Conservation (phyloP, 2,888 invertebrate species). For the Taphrorychus bicolor region DNA sequence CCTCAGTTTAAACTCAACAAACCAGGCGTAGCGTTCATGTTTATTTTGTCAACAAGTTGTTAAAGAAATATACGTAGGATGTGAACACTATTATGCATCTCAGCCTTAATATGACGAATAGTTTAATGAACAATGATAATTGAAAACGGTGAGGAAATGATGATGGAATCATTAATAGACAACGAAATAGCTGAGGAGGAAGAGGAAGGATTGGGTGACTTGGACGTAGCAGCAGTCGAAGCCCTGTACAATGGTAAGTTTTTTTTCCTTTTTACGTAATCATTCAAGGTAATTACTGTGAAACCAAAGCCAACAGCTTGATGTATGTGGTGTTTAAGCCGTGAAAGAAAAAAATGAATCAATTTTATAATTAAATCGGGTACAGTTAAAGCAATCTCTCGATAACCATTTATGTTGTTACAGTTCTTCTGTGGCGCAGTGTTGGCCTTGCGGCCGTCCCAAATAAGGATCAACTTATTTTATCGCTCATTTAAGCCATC, state of each 20-base stretch:
- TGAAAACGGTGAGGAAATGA: slow-evolving; percentile 24
- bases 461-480: slow-evolving; percentile 19
- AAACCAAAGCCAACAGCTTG: background rate
- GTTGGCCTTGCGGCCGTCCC: slow-evolving; percentile 23
- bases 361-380: slow-evolving; percentile 14
- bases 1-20: slow-evolving; percentile 18
- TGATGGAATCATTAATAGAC: slow-evolving; percentile 29
- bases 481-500: background rate
- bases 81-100: background rate
- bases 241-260: slow-evolving; percentile 11
- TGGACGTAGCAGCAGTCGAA: slow-evolving; percentile 8
- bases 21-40: slow-evolving; percentile 23
- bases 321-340: slow-evolving; percentile 5
- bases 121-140: slow-evolving; percentile 34
- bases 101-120: slow-evolving; percentile 3
- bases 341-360: slow-evolving; percentile 19
- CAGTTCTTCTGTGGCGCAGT: slow-evolving; percentile 20
- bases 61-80: background rate
- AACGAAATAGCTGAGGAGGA: slow-evolving; percentile 36
- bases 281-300: background rate
- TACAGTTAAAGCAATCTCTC: slow-evolving; percentile 21
- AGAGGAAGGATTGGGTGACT: slow-evolving; percentile 13
- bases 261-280: background rate
- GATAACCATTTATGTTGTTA: slow-evolving; percentile 24
- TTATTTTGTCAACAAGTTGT: slow-evolving; percentile 30